Evolutionary conservation across 92 coral and sea anemone genomes (phyloP).

Genomic region (Siderastrea radians): DNA sequence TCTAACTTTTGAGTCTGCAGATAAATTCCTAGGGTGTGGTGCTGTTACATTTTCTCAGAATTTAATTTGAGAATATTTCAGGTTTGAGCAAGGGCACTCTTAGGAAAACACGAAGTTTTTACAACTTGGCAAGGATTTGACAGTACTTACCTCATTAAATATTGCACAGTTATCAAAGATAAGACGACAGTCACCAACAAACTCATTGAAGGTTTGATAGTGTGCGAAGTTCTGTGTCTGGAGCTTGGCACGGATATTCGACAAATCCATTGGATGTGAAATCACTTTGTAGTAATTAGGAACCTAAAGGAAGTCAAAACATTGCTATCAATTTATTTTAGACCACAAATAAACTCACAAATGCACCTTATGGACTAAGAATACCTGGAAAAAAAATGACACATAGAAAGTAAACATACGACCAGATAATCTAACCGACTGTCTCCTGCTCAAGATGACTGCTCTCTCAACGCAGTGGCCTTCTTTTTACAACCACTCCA

Average conservation of each 20-base stretch:
- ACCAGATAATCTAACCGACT: too few relatives aligned
- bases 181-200: slow-evolving; percentile 89
- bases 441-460: too few relatives aligned
- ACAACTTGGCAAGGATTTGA: background rate
- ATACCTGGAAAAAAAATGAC: too few relatives aligned
- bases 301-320: slow-evolving; percentile 66
- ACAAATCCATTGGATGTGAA: slow-evolving; percentile 93
- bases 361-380: too few relatives aligned
- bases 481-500: too few relatives aligned
- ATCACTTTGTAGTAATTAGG: slow-evolving; percentile 98
- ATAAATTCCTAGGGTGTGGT: too few relatives aligned
- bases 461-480: too few relatives aligned
- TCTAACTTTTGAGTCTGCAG: too few relatives aligned
- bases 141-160: slow-evolving; percentile 92
- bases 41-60: background rate
- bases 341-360: too few relatives aligned
- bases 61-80: background rate
- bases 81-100: background rate
- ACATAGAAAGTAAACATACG: too few relatives aligned
- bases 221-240: slow-evolving; percentile 97
- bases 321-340: background rate
- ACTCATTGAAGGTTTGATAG: slow-evolving; percentile 81
- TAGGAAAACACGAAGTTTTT: background rate
- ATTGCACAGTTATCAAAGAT: slow-evolving; percentile 93
- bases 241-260: slow-evolving; percentile 87